Percentiles rank a stretch among this genome's conserved stretches.
Evolutionary conservation across 1,140 invertebrate genomes (phyloP).

Genomic region (Neodiprion lecontei): DNA sequence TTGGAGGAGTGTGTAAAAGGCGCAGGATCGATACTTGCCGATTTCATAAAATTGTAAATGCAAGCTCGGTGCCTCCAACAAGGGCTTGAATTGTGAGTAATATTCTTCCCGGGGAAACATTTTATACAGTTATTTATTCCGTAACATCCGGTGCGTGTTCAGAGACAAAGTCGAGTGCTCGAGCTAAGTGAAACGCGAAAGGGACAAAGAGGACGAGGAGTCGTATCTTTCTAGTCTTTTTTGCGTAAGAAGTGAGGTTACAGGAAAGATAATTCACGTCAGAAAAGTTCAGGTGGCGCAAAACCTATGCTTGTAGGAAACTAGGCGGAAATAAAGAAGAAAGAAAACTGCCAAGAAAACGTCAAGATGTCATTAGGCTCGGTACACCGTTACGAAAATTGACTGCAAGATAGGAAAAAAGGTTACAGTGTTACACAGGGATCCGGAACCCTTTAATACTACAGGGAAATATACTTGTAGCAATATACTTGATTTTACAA

Average conservation of each 20-base stretch:
- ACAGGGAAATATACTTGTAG: not conserved
- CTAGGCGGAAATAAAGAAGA: not conserved
- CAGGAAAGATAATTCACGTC: not conserved
- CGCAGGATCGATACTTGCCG: no score
- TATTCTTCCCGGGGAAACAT: no score
- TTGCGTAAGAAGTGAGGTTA: not conserved
- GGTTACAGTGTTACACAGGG: not conserved
- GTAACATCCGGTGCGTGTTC: no score
- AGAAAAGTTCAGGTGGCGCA: not conserved
- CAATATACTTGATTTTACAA: conserved; percentile 8
- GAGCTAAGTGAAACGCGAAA: no score
- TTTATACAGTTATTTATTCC: no score
- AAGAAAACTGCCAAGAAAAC: not conserved
- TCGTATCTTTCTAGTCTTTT: not conserved
- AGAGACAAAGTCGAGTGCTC: no score
- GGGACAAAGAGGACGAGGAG: not conserved
- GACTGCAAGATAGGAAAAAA: not conserved
- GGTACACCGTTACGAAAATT: not conserved
- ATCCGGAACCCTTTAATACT: not conserved
- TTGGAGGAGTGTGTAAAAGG: no score
- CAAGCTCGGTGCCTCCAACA: no score
- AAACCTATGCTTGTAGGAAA: not conserved
- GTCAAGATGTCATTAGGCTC: conserved; percentile 2
- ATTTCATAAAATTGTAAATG: no score
- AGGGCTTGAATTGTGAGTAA: no score